Conservation (phyloP, 2,113 vertebrate species). For the Cricetomys ansorgei region DNA sequence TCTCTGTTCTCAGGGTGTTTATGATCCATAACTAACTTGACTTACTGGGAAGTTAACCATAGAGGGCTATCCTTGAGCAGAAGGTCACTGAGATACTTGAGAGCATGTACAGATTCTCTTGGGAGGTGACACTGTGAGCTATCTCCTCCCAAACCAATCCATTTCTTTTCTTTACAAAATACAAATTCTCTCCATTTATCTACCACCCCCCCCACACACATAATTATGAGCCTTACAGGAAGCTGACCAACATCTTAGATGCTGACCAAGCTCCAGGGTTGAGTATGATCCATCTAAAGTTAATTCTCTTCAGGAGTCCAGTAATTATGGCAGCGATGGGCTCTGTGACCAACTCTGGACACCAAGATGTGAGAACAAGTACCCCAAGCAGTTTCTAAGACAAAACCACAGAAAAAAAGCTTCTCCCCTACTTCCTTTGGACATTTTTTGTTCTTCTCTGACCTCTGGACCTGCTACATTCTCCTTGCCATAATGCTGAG, state of each 20-base stretch:
- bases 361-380: neutral
- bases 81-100: neutral
- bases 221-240: neutral
- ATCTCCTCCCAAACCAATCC: neutral
- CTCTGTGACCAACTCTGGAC: neutral
- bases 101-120: neutral
- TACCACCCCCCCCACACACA: neutral
- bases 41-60: slow-evolving; percentile 34
- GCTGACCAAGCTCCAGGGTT: neutral
- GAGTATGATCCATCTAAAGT: neutral
- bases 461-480: neutral
- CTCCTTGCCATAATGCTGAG: neutral
- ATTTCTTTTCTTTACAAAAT: neutral
- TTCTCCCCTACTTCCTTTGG: neutral
- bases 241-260: neutral
- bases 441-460: neutral
- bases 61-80: slow-evolving; percentile 41
- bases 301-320: neutral
- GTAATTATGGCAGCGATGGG: neutral
- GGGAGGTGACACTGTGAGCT: neutral
- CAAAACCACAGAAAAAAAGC: neutral
- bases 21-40: slow-evolving; percentile 68
- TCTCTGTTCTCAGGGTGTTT: slow-evolving; percentile 47
- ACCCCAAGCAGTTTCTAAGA: neutral
- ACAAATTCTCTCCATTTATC: neutral